These are phyloP conservation scores for Acrobeloides nanus DNA, from an alignment of 2,888 invertebrate species.

Conservation along the genomic window DNA sequence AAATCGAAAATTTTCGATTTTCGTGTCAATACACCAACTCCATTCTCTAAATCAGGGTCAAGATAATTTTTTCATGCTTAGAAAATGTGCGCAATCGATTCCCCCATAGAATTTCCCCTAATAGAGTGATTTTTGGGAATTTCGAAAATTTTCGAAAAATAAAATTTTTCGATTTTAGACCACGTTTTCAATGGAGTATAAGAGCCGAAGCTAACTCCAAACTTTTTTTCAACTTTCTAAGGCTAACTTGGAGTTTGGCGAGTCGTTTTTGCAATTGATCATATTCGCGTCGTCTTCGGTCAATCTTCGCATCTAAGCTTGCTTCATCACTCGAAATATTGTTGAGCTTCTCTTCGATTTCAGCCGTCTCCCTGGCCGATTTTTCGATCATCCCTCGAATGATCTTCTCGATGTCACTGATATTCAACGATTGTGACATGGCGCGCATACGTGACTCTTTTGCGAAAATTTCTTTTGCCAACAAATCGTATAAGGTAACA, in stretches of 20 bases:
- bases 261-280: constrained; percentile 85
- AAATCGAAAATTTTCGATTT: too few species aligned
- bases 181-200: too few species aligned
- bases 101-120: too few species aligned
- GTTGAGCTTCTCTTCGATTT: constrained; percentile 64
- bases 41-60: too few species aligned
- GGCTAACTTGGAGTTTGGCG: constrained; percentile 73
- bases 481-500: constrained; percentile 77
- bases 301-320: constrained; percentile 81
- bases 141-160: too few species aligned
- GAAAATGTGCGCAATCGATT: too few species aligned
- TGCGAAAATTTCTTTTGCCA: constrained; percentile 79
- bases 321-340: constrained; percentile 80
- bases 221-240: too few species aligned
- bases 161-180: too few species aligned
- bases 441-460: constrained; percentile 73
- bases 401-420: constrained; percentile 70
- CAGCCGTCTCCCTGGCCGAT: constrained; percentile 25
- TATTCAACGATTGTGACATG: constrained; percentile 74
- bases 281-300: constrained; percentile 78
- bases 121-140: too few species aligned
- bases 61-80: too few species aligned
- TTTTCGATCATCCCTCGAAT: constrained; percentile 68
- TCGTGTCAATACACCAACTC: too few species aligned
- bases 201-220: too few species aligned